Evolutionary conservation across 2,888 invertebrate genomes (phyloP), one percentile per base, ranked within the genome.

Genomic region (Sarcophaga subvicina): DNA sequence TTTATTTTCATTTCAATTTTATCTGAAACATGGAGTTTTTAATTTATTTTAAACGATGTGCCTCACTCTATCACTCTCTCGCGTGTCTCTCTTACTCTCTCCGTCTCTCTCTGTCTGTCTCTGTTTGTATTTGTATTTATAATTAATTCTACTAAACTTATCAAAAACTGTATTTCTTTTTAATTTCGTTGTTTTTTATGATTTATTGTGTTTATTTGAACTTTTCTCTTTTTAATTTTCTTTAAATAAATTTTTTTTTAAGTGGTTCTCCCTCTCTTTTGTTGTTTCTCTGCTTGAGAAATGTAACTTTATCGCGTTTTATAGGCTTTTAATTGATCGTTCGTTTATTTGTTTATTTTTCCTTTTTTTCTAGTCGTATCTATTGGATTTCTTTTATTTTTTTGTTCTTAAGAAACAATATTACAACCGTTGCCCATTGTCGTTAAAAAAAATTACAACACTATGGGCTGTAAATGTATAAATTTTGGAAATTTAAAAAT

Each of bases 301-400:
- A 20, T 45, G 75, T 73, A 83, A 81, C 73, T 80, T 87, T 82
- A 87, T 87, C 77, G 80, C 25, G 49, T 12, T 78, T 84, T 85
- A 81, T 84, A 72, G 79, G 81, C 59, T 79, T 88, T 89, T 88
- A 88, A 89, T 88, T 86, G 86, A 87, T 86, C 81, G 80, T 81
- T 87, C 81, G 80, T 60, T 54, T 77, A 64, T 78, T 79, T 37
- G n/a, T 63, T 59, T 72, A 37, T 60, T 25, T 37, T 8, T 47
- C 64, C 64, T 72, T 62, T 20, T 76, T 62, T 59, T 14, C 14
- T 59, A 59, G 17, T 59, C 59, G 62, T 62, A 62, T 73, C 25
- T 64, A 59, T 77, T 60, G 70, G 71, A 81, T 79, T 83, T 80
- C 17, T 86, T 82, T 82, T 86, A 8, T 37, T 76, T 47, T 78